Percentiles rank a stretch among this genome's conserved stretches.
Conservation (phyloP, 2,797 vertebrate genomes). For the Rhynchonycteris naso region DNA sequence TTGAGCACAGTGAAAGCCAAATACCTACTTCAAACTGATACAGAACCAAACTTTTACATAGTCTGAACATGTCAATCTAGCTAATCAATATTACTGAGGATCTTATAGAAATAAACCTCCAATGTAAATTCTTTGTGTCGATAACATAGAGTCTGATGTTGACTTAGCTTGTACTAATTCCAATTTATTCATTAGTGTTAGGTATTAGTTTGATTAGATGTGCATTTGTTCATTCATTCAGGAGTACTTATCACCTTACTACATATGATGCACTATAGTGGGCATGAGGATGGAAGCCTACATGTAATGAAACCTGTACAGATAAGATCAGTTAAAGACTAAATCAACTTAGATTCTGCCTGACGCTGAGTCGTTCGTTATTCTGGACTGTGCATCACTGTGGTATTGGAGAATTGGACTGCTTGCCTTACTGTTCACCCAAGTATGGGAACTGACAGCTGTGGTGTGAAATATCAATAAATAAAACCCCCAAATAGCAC, state of each 20-base stretch:
- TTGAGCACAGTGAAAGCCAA: constrained; percentile 16
- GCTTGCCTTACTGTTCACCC: constrained; percentile 1
- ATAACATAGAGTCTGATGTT: not conserved
- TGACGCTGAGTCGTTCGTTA: not conserved
- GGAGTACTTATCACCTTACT: not conserved
- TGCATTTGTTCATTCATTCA: not conserved
- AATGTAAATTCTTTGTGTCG: not conserved
- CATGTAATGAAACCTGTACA: not conserved
- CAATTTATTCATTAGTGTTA: not conserved
- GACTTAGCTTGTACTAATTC: not conserved
- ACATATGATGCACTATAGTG: not conserved
- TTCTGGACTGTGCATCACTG: not conserved
- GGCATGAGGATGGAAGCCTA: not conserved
- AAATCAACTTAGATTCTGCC: not conserved
- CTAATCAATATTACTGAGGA: not conserved
- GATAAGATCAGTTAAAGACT: not conserved
- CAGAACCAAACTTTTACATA: not conserved
- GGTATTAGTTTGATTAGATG: not conserved
- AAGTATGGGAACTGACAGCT: not conserved
- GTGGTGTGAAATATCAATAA: not conserved
- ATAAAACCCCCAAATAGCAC: not conserved
- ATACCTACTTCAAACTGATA: not conserved
- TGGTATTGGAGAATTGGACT: not conserved
- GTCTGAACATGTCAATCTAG: not conserved
- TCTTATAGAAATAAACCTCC: constrained; percentile 11